Base-by-base conservation (phyloP, 2,113 vertebrate species). In the Mionectes macconnelli region DNA sequence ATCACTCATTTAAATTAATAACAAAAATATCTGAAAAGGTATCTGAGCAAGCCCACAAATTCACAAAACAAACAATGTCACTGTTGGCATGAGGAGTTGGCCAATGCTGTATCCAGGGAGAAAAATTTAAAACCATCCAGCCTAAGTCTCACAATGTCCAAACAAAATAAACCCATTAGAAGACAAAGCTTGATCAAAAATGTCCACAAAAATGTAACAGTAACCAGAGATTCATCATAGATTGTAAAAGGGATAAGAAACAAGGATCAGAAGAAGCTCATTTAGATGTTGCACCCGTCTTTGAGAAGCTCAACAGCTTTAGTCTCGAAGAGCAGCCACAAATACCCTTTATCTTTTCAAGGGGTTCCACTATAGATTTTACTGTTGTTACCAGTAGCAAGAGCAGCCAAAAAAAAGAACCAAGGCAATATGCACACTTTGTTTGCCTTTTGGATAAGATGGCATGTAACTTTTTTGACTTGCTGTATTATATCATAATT, bases 401-500 rank as follows among this genome's bases (percentile, higher is more conserved):
- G 42, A 81, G 50, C 75, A 94, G 80, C 30, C 35, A 86, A 37
- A 69, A 37, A 69, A 90, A 70, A 80, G 52, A 80, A 86, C 67
- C 33, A 52, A 31, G n/a, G 72, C 37, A 70, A 17, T 55, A 67
- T 17, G 27, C 53, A 9, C 12, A 72, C 60, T 84, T 55, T 53
- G 40, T 89, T 73, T 93, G 82, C 47, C 76, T 94, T 89, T 94
- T 64, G 82, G 72, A 74, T 84, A 77, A 1, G 2, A 90, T 89
- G 79, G 94, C 92, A 93, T 66, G 33, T 60, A 86, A 90, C 85
- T 83, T 87, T 95, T 95, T 81, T 84, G 37, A 93, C 93, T 94
- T 84, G 90, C 56, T 92, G 88, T 84, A 86, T 96, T 95, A 92
- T 96, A 96, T 96, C 93, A 94, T 94, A 93, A 94, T 96, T 96